phyloP scores from a whole-genome alignment of 2,888 invertebrate species.

The Xestia xanthographa region DNA sequence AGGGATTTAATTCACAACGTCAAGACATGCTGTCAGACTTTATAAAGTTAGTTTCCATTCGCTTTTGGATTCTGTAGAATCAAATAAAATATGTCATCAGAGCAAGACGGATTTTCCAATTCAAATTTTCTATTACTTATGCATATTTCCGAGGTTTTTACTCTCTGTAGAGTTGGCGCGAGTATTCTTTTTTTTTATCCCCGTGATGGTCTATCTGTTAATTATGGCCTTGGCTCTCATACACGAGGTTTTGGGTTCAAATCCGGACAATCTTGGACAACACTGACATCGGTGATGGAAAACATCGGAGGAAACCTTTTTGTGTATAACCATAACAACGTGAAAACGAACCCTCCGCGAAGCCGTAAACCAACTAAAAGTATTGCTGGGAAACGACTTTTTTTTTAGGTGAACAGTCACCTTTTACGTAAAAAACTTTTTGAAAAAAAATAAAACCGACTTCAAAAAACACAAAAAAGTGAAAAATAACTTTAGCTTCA shows the following conservation, averaged over 20 bases:
- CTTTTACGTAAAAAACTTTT: no score
- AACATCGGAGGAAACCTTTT: not conserved
- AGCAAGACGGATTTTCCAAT: conserved; percentile 22
- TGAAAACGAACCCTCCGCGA: no score
- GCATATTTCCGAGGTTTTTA: not conserved
- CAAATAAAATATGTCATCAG: conserved; percentile 14
- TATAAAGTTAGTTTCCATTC: conserved; percentile 11
- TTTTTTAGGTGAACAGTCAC: no score
- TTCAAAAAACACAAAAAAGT: no score
- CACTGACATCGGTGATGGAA: no score
- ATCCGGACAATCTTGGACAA: not conserved
- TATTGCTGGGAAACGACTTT: no score
- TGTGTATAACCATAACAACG: not conserved
- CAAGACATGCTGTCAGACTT: conserved; percentile 10
- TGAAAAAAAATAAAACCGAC: no score
- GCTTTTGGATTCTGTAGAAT: conserved; percentile 16
- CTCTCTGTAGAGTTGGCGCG: not conserved
- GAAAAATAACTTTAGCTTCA: no score
- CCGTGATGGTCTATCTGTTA: not conserved
- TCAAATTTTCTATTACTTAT: not conserved
- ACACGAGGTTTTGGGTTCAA: not conserved
- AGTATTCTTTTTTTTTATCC: not conserved
- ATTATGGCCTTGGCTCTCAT: not conserved
- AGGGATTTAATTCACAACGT: conserved; percentile 1
- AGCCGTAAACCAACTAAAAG: no score